A percentile compares a stretch with the other conserved stretches of the same genome.
phyloP scores from a whole-genome alignment of 2,797 vertebrate species.

The Carduelis carduelis region DNA sequence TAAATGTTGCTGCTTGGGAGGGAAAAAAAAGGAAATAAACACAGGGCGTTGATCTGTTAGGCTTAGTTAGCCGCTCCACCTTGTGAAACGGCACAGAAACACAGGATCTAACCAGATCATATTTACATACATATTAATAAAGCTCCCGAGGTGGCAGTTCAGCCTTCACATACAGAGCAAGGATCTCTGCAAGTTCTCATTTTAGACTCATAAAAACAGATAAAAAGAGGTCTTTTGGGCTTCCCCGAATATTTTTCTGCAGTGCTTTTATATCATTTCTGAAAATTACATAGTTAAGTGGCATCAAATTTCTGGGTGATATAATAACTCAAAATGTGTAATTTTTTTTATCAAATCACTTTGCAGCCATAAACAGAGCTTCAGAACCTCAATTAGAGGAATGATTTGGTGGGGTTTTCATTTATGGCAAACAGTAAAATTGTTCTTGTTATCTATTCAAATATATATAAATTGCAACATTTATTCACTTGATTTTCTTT shows the following conservation, averaged over 20 bases:
- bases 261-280: conserved; percentile 55
- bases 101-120: conserved; percentile 26
- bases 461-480: conserved; percentile 41
- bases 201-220: conserved; percentile 56
- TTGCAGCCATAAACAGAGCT: conserved; percentile 48
- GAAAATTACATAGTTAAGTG: conserved; percentile 69
- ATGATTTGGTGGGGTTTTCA: conserved; percentile 24
- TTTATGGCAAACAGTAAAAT: conserved; percentile 44
- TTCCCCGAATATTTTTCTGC: conserved; percentile 54
- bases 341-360: conserved; percentile 36
- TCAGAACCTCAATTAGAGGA: conserved; percentile 37
- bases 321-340: conserved; percentile 42
- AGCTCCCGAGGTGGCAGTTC: conserved; percentile 47
- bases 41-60: background rate
- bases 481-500: conserved; percentile 44
- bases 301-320: conserved; percentile 59
- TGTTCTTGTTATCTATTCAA: conserved; percentile 58
- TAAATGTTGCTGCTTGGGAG: background rate
- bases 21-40: background rate
- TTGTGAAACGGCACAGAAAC: conserved; percentile 35
- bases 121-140: conserved; percentile 48
- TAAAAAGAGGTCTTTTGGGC: conserved; percentile 62
- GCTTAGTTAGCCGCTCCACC: conserved; percentile 50
- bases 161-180: conserved; percentile 33
- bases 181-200: conserved; percentile 53